phyloP scores from a whole-genome alignment of 92 coral and sea anemone species.

The Umimayanthus kanabou region DNA sequence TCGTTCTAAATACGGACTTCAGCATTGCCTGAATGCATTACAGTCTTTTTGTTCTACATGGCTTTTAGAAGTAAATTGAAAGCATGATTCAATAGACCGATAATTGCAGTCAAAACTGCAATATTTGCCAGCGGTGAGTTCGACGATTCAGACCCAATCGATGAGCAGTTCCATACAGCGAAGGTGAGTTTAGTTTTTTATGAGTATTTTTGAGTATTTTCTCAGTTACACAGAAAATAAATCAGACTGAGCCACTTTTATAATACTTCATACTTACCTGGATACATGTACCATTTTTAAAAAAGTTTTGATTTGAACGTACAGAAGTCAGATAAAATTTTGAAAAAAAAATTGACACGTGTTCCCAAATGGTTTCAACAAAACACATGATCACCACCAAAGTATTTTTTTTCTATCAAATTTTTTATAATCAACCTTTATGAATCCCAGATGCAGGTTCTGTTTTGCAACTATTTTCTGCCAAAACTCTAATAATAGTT shows the following conservation, averaged over 20 bases:
- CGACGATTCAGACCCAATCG: slow-evolving; percentile 11
- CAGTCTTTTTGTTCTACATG: no score
- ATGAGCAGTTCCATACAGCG: slow-evolving; percentile 13
- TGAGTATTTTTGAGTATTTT: slow-evolving; percentile 18
- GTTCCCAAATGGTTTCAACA: slow-evolving; percentile 21
- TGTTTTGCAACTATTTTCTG: no score
- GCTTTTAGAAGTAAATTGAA: no score
- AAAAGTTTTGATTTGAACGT: slow-evolving; percentile 29
- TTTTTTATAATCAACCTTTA: no score
- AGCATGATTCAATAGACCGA: no score
- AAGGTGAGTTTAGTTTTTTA: slow-evolving; percentile 26
- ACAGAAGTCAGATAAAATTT: slow-evolving; percentile 21
- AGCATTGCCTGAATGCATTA: no score
- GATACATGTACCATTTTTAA: slow-evolving; percentile 4
- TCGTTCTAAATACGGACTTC: no score
- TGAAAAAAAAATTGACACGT: slow-evolving; percentile 25
- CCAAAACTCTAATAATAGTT: no score
- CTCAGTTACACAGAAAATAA: slow-evolving; percentile 19
- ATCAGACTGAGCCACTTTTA: slow-evolving; percentile 26
- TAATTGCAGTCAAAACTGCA: no score
- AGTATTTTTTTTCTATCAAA: neutral
- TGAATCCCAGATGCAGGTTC: no score
- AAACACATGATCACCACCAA: slow-evolving; percentile 29
- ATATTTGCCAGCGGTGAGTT: slow-evolving; percentile 14
- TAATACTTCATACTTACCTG: neutral